These are phyloP conservation scores for Syngnathus acus DNA, from an alignment of 2,797 vertebrate species.

Conservation along the genomic window DNA sequence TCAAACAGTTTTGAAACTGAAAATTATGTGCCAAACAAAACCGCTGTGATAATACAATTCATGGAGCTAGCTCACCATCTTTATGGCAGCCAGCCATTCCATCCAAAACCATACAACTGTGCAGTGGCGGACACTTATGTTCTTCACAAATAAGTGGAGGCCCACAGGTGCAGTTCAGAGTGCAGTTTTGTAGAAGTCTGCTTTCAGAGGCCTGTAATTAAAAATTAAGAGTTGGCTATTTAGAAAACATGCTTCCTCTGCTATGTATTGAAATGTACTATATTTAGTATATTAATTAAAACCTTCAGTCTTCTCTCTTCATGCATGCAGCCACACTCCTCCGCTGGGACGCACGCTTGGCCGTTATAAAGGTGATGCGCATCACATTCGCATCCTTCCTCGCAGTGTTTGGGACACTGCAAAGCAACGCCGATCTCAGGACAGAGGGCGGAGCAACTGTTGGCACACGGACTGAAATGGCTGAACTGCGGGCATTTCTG, in stretches of 20 bases:
- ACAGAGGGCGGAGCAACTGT: slow-evolving; percentile 17
- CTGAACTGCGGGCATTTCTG: slow-evolving; percentile 34
- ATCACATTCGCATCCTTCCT: slow-evolving; percentile 43
- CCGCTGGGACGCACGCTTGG: slow-evolving; percentile 13
- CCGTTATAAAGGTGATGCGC: slow-evolving; percentile 23
- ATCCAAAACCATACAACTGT: slow-evolving; percentile 17
- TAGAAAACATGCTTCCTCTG: neutral
- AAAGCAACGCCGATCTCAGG: slow-evolving; percentile 4
- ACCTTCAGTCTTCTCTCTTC: slow-evolving; percentile 23
- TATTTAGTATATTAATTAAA: neutral
- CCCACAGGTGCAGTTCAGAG: slow-evolving; percentile 24
- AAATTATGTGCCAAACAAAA: neutral
- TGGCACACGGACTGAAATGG: slow-evolving; percentile 32
- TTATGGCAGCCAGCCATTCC: slow-evolving; percentile 20
- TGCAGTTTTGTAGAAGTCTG: slow-evolving; percentile 28
- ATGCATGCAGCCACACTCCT: slow-evolving; percentile 29
- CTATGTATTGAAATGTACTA: too few species aligned
- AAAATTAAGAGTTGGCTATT: neutral
- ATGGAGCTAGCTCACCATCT: slow-evolving; percentile 16
- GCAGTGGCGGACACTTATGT: slow-evolving; percentile 13
- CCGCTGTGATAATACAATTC: neutral
- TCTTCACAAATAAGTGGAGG: slow-evolving; percentile 25
- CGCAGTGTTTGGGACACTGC: slow-evolving; percentile 16
- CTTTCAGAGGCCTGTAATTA: slow-evolving; percentile 21
- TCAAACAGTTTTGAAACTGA: neutral